These are phyloP conservation scores for Proisotoma minuta DNA, from an alignment of 2,888 invertebrate genomes.

Conservation along the genomic window DNA sequence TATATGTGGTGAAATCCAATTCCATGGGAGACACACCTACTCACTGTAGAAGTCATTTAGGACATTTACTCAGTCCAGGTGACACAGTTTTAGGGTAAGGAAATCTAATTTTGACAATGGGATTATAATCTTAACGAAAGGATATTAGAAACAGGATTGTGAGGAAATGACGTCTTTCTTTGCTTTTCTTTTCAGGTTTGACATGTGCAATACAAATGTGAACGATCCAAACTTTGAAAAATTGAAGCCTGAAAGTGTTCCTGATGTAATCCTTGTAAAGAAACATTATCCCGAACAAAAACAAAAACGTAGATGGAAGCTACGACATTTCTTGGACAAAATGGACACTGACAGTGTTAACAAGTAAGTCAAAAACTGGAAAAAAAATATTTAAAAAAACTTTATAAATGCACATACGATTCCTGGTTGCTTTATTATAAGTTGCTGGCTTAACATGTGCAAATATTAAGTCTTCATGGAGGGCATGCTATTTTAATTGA, in stretches of 20 bases:
- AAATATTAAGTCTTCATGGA: constrained; percentile 4
- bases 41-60: constrained; percentile 88
- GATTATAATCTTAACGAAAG: constrained; percentile 5
- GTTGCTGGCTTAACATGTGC: not conserved
- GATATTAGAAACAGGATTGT: too few species aligned
- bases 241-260: constrained; percentile 61
- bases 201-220: constrained; percentile 81
- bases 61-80: constrained; percentile 85
- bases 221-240: constrained; percentile 87
- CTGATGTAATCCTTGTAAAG: constrained; percentile 92
- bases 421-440: not conserved
- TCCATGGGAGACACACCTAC: constrained; percentile 75
- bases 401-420: not conserved
- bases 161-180: not conserved
- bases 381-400: not conserved
- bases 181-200: constrained; percentile 61
- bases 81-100: constrained; percentile 85
- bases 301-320: constrained; percentile 68
- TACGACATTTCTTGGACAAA: constrained; percentile 51
- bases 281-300: constrained; percentile 71
- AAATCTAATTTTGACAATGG: not conserved
- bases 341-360: constrained; percentile 43
- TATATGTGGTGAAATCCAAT: constrained; percentile 84
- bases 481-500: not conserved
- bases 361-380: constrained; percentile 35